These are phyloP conservation scores for Phlogophora meticulosa DNA, from an alignment of 2,888 invertebrate genomes.

Conservation along the genomic window DNA sequence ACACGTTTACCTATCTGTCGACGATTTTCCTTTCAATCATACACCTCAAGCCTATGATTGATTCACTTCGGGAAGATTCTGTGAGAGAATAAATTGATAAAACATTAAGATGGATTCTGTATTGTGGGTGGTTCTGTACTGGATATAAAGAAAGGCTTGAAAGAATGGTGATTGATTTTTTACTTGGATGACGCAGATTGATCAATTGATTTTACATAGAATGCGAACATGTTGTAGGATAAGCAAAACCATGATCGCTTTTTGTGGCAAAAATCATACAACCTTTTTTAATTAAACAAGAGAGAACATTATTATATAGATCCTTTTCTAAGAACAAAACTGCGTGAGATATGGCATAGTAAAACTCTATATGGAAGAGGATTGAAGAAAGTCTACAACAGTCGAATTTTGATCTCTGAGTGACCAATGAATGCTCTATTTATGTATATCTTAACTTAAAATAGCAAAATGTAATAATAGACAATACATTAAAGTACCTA, in stretches of 20 bases:
- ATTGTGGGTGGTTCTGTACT: constrained; percentile 52
- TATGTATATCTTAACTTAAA: background rate
- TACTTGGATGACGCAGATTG: constrained; percentile 11
- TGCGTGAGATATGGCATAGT: too few species aligned
- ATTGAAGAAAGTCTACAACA: too few species aligned
- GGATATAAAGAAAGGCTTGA: constrained; percentile 42
- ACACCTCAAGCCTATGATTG: constrained; percentile 71
- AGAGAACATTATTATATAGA: too few species aligned
- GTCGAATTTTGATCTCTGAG: too few species aligned
- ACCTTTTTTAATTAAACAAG: too few species aligned
- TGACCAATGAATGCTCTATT: background rate
- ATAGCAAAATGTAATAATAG: background rate
- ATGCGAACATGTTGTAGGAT: too few species aligned
- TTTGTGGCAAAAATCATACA: too few species aligned
- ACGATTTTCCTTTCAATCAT: constrained; percentile 77
- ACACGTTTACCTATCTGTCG: constrained; percentile 69
- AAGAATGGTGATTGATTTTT: constrained; percentile 54
- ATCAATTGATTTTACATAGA: constrained; percentile 8
- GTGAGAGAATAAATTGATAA: constrained; percentile 61
- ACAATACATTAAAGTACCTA: background rate
- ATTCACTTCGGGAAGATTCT: constrained; percentile 64
- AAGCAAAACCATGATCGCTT: too few species aligned
- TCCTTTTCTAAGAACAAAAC: too few species aligned
- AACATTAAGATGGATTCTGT: constrained; percentile 61
- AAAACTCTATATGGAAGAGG: too few species aligned